Evolutionary conservation across 1,140 invertebrate species (phyloP).

Genomic region (Heliconius eleuchia): DNA sequence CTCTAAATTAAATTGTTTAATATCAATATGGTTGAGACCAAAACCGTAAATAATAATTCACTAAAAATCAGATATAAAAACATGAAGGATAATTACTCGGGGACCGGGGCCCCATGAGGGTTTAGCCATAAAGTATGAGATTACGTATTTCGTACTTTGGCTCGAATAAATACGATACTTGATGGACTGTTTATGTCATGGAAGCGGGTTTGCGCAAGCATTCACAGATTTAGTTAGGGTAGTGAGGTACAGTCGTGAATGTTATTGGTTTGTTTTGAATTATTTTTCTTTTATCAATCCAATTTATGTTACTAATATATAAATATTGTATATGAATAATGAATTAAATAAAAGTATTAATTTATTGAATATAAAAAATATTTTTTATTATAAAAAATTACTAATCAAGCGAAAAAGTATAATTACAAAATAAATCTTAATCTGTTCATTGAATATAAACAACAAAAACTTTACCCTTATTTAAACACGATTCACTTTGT

Average conservation of each 20-base stretch:
- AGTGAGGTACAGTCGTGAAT: conserved; percentile 59
- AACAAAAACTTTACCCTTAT: no score
- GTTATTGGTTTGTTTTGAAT: conserved; percentile 22
- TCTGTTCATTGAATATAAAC: no score
- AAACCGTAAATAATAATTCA: conserved; percentile 78
- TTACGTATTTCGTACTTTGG: conserved; percentile 40
- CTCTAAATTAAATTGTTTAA: conserved; percentile 33
- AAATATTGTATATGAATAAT: background rate
- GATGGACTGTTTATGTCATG: conserved; percentile 77
- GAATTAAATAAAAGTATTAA: no score
- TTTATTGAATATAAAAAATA: no score
- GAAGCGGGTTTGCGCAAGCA: conserved; percentile 81
- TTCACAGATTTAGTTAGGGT: conserved; percentile 80
- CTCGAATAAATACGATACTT: conserved; percentile 69
- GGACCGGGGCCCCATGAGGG: conserved; percentile 66
- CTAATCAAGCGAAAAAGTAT: no score
- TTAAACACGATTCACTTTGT: no score
- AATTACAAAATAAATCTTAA: no score
- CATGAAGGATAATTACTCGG: conserved; percentile 79
- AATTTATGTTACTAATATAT: background rate
- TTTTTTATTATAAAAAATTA: no score
- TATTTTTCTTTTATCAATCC: background rate
- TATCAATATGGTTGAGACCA: conserved; percentile 55
- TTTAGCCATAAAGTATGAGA: conserved; percentile 59
- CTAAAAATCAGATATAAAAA: conserved; percentile 78